Evolutionary conservation across 2,797 vertebrate species (phyloP), one percentile per base, ranked within the genome.

Genomic region (Coregonus ussuriensis): DNA sequence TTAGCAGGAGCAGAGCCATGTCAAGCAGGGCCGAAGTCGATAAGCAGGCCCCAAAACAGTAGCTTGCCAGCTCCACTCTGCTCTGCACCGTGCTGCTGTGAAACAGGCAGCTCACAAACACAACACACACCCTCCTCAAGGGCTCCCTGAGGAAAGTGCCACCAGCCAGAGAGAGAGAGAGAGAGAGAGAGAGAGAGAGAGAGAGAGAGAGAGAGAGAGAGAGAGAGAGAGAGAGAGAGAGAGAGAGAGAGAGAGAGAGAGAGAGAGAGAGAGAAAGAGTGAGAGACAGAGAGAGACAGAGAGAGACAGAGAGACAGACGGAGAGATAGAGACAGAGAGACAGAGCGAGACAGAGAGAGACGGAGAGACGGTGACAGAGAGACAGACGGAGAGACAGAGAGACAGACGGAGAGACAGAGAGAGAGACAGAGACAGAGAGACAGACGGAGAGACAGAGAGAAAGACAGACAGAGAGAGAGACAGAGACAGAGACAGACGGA

Each of bases 1-100:
- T 88, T 89, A 90, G 82, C 77, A 71, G 14, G 52, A 75, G 56
- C 16, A 7, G 78, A 85, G 78, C 56, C 21, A 21, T 83, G 86
- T 89, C 87, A 84, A 88, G 81, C 74, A 74, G 74, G 78, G 81
- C 70, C 82, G 85, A 79, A 82, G 83, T 85, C 66, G 71, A 86
- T 87, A 88, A 89, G 79, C 69, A 74, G 79, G 52, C 51, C 41
- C 65, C n/a, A 31, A 75, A 83, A 85, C 84, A 87, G 84, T 69
- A 68, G 74, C 18, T 13, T 35, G 65, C 18, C 81, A 66, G 79
- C 53, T 80, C 82, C 82, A 74, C 86, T 70, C 51, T 62, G 78
- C 76, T 81, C 53, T 74, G 67, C 74, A 73, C 75, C 69, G n/a
- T 18, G 56, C 4, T 59, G 35, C 72, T 79, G 76, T 77, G 71